A percentile compares a stretch with the other conserved stretches of the same genome.
phyloP scores from a whole-genome alignment of 2,888 invertebrate species.

The Sarcophaga rosellei region DNA sequence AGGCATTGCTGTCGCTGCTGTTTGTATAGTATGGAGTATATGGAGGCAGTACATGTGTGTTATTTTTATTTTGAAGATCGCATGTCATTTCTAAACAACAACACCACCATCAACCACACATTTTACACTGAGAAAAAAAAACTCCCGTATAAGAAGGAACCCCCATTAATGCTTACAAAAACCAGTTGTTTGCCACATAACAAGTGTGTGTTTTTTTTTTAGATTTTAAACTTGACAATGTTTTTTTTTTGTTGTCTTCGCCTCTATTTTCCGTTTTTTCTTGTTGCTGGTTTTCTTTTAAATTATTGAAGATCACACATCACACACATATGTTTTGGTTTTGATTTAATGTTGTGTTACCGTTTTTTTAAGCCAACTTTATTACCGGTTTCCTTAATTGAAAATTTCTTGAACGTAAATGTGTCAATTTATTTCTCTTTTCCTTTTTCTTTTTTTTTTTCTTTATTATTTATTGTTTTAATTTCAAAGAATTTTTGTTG shows the following conservation, averaged over 20 bases:
- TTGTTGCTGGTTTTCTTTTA: constrained; percentile 19
- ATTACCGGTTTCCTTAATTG: constrained; percentile 34
- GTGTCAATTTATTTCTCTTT: constrained; percentile 33
- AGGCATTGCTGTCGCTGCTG: too few species aligned
- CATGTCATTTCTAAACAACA: constrained; percentile 37
- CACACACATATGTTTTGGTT: constrained; percentile 16
- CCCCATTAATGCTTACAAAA: background rate
- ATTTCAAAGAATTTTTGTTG: constrained; percentile 12
- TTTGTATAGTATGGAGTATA: background rate
- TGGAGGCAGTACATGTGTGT: constrained; percentile 14
- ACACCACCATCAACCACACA: constrained; percentile 1
- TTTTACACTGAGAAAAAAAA: constrained; percentile 19
- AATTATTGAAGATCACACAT: background rate
- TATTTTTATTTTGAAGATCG: constrained; percentile 36
- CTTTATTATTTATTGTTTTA: constrained; percentile 20
- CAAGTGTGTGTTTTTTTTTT: constrained; percentile 9
- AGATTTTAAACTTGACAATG: constrained; percentile 28
- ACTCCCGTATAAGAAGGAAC: background rate
- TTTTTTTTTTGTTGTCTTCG: background rate
- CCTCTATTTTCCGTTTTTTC: background rate
- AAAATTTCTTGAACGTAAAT: constrained; percentile 29
- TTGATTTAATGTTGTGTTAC: constrained; percentile 11
- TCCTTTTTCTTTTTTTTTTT: background rate
- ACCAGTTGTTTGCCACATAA: constrained; percentile 9
- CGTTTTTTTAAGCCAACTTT: constrained; percentile 17